These are phyloP conservation scores for Fulica atra DNA, from an alignment of 2,113 vertebrate species.

Conservation along the genomic window DNA sequence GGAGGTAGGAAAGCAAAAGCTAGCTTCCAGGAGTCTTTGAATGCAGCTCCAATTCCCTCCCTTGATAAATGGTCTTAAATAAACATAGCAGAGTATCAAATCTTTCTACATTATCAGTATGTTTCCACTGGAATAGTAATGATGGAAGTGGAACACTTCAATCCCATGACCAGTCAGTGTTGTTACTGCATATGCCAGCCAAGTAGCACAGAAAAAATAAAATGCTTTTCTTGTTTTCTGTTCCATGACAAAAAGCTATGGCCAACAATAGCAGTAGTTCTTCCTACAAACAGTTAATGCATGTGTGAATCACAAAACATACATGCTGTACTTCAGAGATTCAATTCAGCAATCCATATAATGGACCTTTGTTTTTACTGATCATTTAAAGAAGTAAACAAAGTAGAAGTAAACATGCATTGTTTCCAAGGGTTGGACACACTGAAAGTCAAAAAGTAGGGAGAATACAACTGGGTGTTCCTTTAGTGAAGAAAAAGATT, in stretches of 20 bases:
- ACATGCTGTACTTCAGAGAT: not conserved
- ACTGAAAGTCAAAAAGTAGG: not conserved
- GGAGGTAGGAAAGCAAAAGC: not conserved
- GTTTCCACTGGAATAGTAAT: not conserved
- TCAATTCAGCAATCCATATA: not conserved
- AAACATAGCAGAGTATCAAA: not conserved
- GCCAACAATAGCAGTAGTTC: not conserved
- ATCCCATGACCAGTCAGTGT: not conserved
- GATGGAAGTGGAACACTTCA: not conserved
- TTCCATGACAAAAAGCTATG: not conserved
- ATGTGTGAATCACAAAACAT: not conserved
- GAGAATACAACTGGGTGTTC: not conserved
- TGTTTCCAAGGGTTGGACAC: not conserved
- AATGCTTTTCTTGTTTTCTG: not conserved
- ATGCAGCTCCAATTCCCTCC: not conserved
- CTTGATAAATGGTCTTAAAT: not conserved
- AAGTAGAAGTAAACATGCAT: not conserved
- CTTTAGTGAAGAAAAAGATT: not conserved
- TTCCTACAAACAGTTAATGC: not conserved
- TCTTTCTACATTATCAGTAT: not conserved
- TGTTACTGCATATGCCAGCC: not conserved
- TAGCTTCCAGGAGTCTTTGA: not conserved
- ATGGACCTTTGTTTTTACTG: not conserved
- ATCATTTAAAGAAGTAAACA: not conserved
- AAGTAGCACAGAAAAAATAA: not conserved